A percentile compares a stretch with the other conserved stretches of the same genome.
These are phyloP conservation scores for Oreocharis arfaki DNA, from an alignment of 2,113 vertebrate species.

Conservation along the genomic window DNA sequence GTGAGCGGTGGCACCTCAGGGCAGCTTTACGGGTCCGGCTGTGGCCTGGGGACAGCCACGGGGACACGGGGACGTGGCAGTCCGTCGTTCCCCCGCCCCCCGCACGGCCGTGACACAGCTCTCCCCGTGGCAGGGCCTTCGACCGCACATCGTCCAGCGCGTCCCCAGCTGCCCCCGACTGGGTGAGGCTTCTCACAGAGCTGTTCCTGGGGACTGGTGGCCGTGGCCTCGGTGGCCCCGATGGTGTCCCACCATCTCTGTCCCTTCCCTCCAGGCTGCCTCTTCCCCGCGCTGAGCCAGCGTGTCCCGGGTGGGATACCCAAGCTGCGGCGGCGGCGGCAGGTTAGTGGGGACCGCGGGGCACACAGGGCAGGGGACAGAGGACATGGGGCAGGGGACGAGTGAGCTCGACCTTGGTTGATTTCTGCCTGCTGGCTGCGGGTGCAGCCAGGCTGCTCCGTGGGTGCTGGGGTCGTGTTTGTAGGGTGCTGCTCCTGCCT, in stretches of 20 bases:
- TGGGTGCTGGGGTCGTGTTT: not conserved
- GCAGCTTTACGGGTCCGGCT: not conserved
- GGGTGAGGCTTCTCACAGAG: slow-evolving; percentile 29
- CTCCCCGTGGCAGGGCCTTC: slow-evolving; percentile 52
- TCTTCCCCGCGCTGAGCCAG: slow-evolving; percentile 23
- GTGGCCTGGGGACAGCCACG: not conserved
- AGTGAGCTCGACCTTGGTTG: rapidly evolving
- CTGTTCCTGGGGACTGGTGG: not conserved
- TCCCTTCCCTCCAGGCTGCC: slow-evolving; percentile 61
- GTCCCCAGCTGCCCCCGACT: slow-evolving; percentile 56
- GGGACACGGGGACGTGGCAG: not conserved
- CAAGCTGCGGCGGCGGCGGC: slow-evolving; percentile 73
- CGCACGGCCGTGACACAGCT: rapidly evolving
- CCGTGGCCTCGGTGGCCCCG: rapidly evolving
- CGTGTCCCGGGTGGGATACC: not conserved
- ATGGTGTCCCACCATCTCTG: not conserved
- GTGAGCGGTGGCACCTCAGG: not conserved
- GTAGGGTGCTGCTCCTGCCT: not conserved
- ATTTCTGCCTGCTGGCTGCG: not conserved
- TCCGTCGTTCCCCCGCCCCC: not conserved
- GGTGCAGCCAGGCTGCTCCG: not conserved
- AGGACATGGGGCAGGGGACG: not conserved
- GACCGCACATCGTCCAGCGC: slow-evolving; percentile 67
- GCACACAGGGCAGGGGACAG: not conserved
- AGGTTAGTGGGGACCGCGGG: slow-evolving; percentile 7